A percentile compares a stretch with the other conserved stretches of the same genome.
Conservation (phyloP, 2,888 invertebrate species). For the Leucania comma region DNA sequence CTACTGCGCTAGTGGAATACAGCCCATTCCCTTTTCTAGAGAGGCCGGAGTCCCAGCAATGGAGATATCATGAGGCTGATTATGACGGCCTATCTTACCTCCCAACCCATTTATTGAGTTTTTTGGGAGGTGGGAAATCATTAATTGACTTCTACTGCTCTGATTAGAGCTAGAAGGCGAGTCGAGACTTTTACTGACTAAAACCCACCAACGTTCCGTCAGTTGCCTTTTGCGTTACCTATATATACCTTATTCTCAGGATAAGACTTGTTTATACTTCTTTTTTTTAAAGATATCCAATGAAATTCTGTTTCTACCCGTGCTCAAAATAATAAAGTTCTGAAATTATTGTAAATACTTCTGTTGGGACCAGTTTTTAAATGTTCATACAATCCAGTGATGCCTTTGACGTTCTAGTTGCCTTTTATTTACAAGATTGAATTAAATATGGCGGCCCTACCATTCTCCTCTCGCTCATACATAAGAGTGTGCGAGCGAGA, state of each 20-base stretch:
- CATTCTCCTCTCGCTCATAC: slow-evolving; percentile 12
- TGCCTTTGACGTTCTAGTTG: slow-evolving; percentile 18
- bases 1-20: too few relatives aligned
- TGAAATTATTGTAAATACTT: slow-evolving; percentile 20
- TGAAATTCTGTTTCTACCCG: background rate
- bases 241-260: too few relatives aligned
- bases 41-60: too few relatives aligned
- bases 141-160: too few relatives aligned
- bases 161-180: too few relatives aligned
- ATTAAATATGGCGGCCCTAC: background rate
- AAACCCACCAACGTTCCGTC: too few relatives aligned
- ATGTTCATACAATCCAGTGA: background rate
- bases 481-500: slow-evolving; percentile 1
- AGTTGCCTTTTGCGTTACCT: too few relatives aligned
- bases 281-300: too few relatives aligned
- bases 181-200: too few relatives aligned
- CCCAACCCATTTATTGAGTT: background rate
- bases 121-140: too few relatives aligned
- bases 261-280: background rate
- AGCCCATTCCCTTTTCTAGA: too few relatives aligned
- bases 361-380: slow-evolving; percentile 19
- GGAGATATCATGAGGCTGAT: too few relatives aligned
- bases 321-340: slow-evolving; percentile 3
- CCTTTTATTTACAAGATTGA: slow-evolving; percentile 6
- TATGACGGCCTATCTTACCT: background rate